A percentile compares a stretch with the other conserved stretches of the same genome.
These are phyloP conservation scores for Alauda arvensis DNA, from an alignment of 2,797 vertebrate genomes.

Conservation along the genomic window DNA sequence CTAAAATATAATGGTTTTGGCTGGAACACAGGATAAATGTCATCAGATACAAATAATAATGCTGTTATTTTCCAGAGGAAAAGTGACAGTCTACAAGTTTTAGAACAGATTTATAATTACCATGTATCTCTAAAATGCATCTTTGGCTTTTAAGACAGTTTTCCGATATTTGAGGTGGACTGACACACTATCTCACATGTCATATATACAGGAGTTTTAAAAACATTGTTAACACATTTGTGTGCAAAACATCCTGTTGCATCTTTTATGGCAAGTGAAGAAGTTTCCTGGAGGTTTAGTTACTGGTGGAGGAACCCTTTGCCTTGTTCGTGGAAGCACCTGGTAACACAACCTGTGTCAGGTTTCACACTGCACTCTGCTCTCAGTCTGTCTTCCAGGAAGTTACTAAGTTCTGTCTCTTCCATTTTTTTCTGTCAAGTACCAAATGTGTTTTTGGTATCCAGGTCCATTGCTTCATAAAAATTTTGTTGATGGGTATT, in stretches of 20 bases:
- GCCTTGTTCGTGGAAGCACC: neutral
- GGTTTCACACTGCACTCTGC: neutral
- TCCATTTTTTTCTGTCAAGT: neutral
- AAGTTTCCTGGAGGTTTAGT: neutral
- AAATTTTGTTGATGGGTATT: neutral
- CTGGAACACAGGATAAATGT: neutral
- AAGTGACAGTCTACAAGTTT: neutral
- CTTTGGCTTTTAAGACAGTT: neutral
- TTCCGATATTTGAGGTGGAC: neutral
- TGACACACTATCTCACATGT: neutral
- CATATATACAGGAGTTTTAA: neutral
- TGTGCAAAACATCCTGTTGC: neutral
- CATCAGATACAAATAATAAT: neutral
- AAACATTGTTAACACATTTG: neutral
- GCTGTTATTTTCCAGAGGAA: neutral
- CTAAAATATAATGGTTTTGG: neutral
- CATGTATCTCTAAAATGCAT: neutral
- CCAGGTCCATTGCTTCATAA: neutral
- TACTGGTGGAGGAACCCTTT: neutral
- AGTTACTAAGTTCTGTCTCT: neutral
- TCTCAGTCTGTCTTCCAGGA: neutral
- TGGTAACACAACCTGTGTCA: neutral
- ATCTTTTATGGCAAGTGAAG: neutral
- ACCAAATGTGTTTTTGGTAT: neutral
- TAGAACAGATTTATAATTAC: neutral